These are phyloP conservation scores for Nasua narica DNA, from an alignment of 2,797 vertebrate genomes.

Conservation along the genomic window DNA sequence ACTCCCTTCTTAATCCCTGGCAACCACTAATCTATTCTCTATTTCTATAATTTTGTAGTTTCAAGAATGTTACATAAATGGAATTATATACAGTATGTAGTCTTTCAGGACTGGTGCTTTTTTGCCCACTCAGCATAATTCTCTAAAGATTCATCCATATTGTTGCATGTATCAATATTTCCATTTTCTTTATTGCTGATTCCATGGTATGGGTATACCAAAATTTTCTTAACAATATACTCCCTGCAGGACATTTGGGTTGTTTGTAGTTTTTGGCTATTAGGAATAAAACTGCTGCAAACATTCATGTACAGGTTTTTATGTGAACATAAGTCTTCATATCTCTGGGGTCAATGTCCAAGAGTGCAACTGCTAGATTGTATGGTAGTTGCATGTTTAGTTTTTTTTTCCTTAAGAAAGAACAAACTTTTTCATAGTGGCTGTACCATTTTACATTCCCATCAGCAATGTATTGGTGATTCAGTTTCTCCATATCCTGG, in stretches of 20 bases:
- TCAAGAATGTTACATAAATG: neutral
- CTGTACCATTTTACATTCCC: neutral
- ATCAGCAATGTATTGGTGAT: neutral
- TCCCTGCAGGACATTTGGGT: neutral
- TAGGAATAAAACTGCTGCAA: neutral
- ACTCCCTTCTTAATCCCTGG: neutral
- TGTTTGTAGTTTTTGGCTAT: neutral
- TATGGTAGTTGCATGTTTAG: neutral
- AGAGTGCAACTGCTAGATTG: neutral
- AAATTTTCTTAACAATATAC: neutral
- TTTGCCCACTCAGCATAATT: neutral
- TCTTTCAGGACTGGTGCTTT: neutral
- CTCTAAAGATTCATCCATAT: neutral
- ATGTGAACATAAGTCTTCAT: neutral
- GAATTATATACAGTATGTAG: neutral
- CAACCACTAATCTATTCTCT: neutral
- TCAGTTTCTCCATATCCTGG: neutral
- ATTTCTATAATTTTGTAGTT: neutral
- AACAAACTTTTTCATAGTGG: neutral
- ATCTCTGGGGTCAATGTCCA: neutral
- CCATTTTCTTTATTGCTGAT: neutral
- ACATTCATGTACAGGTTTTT: neutral
- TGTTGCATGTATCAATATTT: neutral
- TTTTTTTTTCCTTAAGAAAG: neutral
- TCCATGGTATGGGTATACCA: neutral